Evolutionary conservation across 2,113 vertebrate species (phyloP), one percentile per base, ranked within the genome.

Genomic region (Marmota flaviventris): DNA sequence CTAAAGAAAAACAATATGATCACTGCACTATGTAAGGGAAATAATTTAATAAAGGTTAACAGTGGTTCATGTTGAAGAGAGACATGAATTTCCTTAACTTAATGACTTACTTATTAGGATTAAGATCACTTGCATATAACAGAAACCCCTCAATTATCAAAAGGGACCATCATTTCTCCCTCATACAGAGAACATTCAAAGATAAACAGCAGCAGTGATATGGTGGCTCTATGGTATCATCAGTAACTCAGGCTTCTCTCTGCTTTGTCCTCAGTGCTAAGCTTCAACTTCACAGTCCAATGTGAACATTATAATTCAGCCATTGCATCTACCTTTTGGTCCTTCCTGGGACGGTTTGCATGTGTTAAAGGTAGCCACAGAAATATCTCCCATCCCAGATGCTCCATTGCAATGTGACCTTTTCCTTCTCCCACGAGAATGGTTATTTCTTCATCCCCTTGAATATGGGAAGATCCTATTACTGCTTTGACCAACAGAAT

Each of bases 31-130:
- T 16, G 37, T n/a, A 8, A 56, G 48, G 45, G 29, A 53, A 75
- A 95, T n/a, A 65, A 91, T 39, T 81, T 86, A 79, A 73, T 63
- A 73, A 79, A 86, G 29, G n/a, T 87, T 63, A 92, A 91, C 5
- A 27, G 4, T 65, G 67, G 4, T 37, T 63, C 29, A 12, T 91
- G 45, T 65, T 73, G 45, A 61, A 72, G 85, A 90, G 17, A 82
- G 45, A 67, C 22, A 16, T 85, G 45, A 67, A 77, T 76, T 42
- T 69, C 20, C 86, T n/a, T n/a, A 53, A 25, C 56, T 58, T 79
- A 48, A 37, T 72, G 27, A 29, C 27, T 22, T 24, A 58, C 87
- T 72, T 37, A 51, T 37, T 70, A 78, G 37, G 51, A 89, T n/a
- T 51, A 63, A 25, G 24, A 65, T 45, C 27, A 69, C 20, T 45